These are phyloP conservation scores for Dromius quadrimaculatus DNA, from an alignment of 2,888 invertebrate genomes.

Conservation along the genomic window DNA sequence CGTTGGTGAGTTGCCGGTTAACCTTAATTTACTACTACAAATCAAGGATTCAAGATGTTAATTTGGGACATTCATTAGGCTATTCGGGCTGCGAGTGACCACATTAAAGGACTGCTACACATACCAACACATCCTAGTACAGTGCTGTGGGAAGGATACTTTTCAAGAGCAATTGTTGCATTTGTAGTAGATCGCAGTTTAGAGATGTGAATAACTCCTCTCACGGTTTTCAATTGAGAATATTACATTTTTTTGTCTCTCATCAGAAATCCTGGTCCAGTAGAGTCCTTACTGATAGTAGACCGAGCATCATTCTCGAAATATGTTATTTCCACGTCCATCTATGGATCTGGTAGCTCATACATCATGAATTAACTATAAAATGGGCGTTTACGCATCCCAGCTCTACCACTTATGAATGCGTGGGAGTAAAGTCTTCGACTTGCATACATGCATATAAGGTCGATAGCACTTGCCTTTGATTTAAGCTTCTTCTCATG, in stretches of 20 bases:
- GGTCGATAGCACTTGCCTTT: neutral
- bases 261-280: neutral
- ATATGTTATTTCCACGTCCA: too few species aligned
- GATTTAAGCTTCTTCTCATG: neutral
- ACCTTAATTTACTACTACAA: conserved; percentile 37
- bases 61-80: conserved; percentile 46
- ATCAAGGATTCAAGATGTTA: conserved; percentile 47
- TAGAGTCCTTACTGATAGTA: neutral
- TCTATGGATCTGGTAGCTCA: too few species aligned
- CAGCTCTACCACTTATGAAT: too few species aligned
- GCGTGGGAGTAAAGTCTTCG: too few species aligned
- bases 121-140: neutral
- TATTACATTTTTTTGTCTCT: neutral
- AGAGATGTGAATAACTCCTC: neutral
- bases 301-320: too few species aligned
- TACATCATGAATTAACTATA: too few species aligned
- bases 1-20: conserved; percentile 27
- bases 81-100: conserved; percentile 17
- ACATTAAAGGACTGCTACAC: conserved; percentile 25
- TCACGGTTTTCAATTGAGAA: neutral
- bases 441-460: too few species aligned
- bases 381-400: too few species aligned
- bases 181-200: too few species aligned
- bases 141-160: too few species aligned
- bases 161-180: too few species aligned